These are phyloP conservation scores for Mythimna albipuncta DNA, from an alignment of 2,888 invertebrate genomes.

Conservation along the genomic window DNA sequence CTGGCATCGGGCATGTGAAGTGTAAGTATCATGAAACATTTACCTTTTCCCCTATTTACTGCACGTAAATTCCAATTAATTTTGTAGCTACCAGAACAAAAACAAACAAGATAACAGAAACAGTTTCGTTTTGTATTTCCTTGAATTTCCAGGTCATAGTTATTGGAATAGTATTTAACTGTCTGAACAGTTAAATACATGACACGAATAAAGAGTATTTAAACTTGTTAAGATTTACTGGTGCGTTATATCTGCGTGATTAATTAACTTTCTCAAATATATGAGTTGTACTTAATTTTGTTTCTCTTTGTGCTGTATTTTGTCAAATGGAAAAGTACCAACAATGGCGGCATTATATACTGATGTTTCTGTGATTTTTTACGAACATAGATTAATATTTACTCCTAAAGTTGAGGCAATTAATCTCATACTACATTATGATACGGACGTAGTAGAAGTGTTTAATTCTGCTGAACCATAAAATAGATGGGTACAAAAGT, in stretches of 20 bases:
- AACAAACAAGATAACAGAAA: not conserved
- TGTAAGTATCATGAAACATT: slow-evolving; percentile 85
- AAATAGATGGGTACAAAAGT: no score
- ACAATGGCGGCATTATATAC: not conserved
- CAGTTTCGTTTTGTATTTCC: not conserved
- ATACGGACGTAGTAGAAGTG: not conserved
- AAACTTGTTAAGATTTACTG: slow-evolving; percentile 23
- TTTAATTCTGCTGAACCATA: no score
- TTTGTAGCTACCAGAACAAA: not conserved
- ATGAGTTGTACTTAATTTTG: not conserved
- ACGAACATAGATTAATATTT: not conserved
- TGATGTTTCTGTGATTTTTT: not conserved
- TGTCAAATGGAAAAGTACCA: not conserved
- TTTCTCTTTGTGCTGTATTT: not conserved
- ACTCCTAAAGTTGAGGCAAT: not conserved
- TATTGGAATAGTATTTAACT: no score
- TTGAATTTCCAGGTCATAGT: not conserved
- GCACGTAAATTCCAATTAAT: not conserved
- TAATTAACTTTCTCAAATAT: slow-evolving; percentile 16
- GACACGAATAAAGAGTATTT: slow-evolving; percentile 4
- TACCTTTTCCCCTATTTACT: not conserved
- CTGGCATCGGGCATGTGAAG: slow-evolving; percentile 92
- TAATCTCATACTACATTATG: not conserved
- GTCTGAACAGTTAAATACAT: slow-evolving; percentile 7
- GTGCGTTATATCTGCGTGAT: not conserved